Base-by-base conservation (phyloP, 2,113 vertebrate genomes). In the Ciconia maguari region DNA sequence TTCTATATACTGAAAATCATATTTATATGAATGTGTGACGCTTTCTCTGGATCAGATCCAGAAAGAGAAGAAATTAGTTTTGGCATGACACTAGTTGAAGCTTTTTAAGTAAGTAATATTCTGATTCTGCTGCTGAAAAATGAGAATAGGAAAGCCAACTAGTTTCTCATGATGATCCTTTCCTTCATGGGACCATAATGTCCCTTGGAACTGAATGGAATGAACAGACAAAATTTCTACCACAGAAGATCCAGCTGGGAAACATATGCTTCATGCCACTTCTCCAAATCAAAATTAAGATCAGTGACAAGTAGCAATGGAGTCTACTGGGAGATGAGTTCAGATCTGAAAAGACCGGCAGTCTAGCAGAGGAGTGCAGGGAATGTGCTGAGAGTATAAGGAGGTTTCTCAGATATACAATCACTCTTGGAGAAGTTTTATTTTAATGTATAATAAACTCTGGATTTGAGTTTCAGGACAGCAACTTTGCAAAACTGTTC, bases 221-320 rank as follows among this genome's bases (percentile, higher is more conserved):
- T 54, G 82, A 95, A 77, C 46, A 90, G 82, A 80, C 58, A 91
- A 85, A 69, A 83, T 74, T 90, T 86, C 74, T 21, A 32, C 51
- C 16, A 54, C 26, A 70, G 76, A 88, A 92, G 62, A 83, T 86
- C 75, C 85, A 94, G 16, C 22, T 77, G 71, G 75, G 58, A 88
- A 92, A 26, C 75, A 86, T 88, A 93, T 86, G 82, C 32, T 96
- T 90, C 51, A 42, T 69, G 58, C n/a, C 79, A 90, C 48, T 81
- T 86, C 79, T 94, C 55, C 79, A 96, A 83, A 95, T 80, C 64
- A 93, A 86, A 95, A 83, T 95, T 89, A 86, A 90, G 68, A 94
- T 85, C 49, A 92, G 82, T 74, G 41, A 76, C 38, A 92, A 83
- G 29, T 19, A 90, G 42, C 51, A 70, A 32, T 74, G 71, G 16